phyloP scores from a whole-genome alignment of 35 echinoderm and acorn worm species.

The Anneissia japonica region DNA sequence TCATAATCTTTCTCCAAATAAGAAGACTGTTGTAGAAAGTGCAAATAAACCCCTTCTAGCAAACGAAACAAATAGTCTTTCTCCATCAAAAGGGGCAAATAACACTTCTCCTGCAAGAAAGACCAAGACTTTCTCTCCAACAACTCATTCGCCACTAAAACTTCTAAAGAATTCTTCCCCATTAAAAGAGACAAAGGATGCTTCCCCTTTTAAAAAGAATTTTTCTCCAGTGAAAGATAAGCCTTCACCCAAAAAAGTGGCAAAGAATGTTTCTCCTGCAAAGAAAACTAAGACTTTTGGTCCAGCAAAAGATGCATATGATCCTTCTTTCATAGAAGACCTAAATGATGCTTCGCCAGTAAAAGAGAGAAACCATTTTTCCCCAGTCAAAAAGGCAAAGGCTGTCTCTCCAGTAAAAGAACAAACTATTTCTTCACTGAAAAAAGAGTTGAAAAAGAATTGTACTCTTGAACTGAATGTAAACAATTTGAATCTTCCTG shows the following conservation, averaged over 20 bases:
- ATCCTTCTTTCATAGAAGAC: too few relatives aligned
- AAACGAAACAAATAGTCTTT: not conserved
- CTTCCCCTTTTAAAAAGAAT: not conserved
- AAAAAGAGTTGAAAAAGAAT: not conserved
- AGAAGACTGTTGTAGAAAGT: too few relatives aligned
- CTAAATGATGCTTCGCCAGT: not conserved
- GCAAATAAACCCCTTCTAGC: not conserved
- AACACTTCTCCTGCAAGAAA: too few relatives aligned
- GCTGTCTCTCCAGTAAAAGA: not conserved
- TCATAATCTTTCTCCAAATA: not conserved
- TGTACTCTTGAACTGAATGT: too few relatives aligned
- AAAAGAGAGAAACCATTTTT: not conserved
- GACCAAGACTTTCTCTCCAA: too few relatives aligned
- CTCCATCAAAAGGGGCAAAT: not conserved
- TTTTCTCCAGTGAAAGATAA: not conserved
- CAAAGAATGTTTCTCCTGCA: too few relatives aligned
- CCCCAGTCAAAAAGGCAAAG: not conserved
- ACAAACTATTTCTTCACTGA: not conserved
- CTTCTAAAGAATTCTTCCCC: not conserved
- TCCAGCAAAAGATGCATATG: too few relatives aligned
- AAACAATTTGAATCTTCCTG: too few relatives aligned
- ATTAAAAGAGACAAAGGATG: not conserved
- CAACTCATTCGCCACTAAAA: too few relatives aligned
- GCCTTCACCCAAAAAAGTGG: too few relatives aligned
- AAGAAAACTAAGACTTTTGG: too few relatives aligned